A percentile compares a stretch with the other conserved stretches of the same genome.
These are phyloP conservation scores for Callionymus lyra DNA, from an alignment of 2,113 vertebrate genomes.

Conservation along the genomic window DNA sequence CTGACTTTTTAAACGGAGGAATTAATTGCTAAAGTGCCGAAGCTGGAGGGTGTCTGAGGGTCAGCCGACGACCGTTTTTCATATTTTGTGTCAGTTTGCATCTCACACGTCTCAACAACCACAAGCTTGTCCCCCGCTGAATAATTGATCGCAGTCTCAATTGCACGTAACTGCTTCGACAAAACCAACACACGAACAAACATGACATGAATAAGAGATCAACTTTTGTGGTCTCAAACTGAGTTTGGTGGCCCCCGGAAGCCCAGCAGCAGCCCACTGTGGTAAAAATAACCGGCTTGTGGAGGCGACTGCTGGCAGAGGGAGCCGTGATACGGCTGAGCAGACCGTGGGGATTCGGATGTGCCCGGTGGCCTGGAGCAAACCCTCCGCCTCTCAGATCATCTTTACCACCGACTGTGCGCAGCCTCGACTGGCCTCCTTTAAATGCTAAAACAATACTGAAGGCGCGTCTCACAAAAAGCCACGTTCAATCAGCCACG, in stretches of 20 bases:
- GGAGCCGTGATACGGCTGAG: conserved; percentile 58
- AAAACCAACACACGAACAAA: conserved; percentile 32
- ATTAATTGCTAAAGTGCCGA: too few relatives aligned
- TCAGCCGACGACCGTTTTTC: too few relatives aligned
- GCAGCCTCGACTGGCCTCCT: conserved; percentile 38
- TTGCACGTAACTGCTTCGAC: conserved; percentile 54
- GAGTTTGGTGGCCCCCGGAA: conserved; percentile 75
- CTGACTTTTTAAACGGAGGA: too few relatives aligned
- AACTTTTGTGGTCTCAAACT: conserved; percentile 28
- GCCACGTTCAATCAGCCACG: conserved; percentile 16
- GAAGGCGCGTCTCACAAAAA: conserved; percentile 13
- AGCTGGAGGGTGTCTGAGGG: conserved; percentile 11
- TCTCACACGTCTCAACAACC: conserved; percentile 32
- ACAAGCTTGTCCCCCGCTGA: conserved; percentile 39
- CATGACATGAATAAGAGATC: conserved; percentile 20
- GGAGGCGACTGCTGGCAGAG: conserved; percentile 55
- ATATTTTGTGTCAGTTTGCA: conserved; percentile 10
- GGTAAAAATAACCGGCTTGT: conserved; percentile 71
- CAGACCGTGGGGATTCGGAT: conserved; percentile 60
- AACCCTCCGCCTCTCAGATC: conserved; percentile 46
- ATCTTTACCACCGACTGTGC: conserved; percentile 28
- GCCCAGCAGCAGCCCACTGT: conserved; percentile 67
- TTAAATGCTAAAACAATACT: conserved; percentile 34
- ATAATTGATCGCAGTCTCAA: conserved; percentile 63
- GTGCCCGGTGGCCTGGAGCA: conserved; percentile 48